Evolutionary conservation across 2,888 invertebrate genomes (phyloP).

Genomic region (Habroteleia sp.): DNA sequence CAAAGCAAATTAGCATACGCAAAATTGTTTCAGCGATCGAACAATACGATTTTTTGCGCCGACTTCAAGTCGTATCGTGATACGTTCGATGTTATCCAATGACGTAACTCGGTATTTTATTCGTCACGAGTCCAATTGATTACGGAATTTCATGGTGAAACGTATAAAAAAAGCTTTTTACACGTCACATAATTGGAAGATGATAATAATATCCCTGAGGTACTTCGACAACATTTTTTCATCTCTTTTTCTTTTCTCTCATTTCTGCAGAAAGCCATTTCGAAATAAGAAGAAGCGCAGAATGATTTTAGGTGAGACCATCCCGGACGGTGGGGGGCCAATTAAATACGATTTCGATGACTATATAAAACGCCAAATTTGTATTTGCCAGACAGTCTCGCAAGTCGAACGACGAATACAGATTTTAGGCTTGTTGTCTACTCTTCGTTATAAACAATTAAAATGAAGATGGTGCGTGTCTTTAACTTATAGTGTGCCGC

Average conservation of each 20-base stretch:
- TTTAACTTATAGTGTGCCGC: too few species aligned
- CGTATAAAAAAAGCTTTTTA: conserved; percentile 35
- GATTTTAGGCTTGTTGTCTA: conserved; percentile 6
- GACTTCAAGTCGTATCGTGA: conserved; percentile 15
- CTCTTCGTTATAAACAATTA: neutral
- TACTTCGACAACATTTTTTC: conserved; percentile 30
- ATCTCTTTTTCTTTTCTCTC: conserved; percentile 1
- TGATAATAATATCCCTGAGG: conserved; percentile 51
- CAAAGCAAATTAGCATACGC: too few species aligned
- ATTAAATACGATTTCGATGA: conserved; percentile 55
- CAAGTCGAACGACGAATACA: conserved; percentile 11
- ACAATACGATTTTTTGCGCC: too few species aligned
- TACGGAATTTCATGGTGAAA: conserved; percentile 43
- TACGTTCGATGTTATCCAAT: conserved; percentile 4
- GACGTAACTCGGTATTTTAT: conserved; percentile 30
- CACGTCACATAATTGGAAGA: conserved; percentile 45
- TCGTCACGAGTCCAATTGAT: conserved; percentile 40
- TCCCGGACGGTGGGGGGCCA: conserved; percentile 41
- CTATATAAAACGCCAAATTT: conserved; percentile 60
- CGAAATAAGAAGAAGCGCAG: conserved; percentile 54
- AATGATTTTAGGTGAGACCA: conserved; percentile 46
- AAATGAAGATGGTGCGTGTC: conserved; percentile 52
- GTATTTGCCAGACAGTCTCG: conserved; percentile 50
- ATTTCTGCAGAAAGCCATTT: conserved; percentile 40
- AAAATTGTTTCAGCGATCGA: too few species aligned